Evolutionary conservation across 37 sponge, comb jelly and placozoan species (phyloP), one percentile per base, ranked within the genome.

Genomic region (Spongia lamella): DNA sequence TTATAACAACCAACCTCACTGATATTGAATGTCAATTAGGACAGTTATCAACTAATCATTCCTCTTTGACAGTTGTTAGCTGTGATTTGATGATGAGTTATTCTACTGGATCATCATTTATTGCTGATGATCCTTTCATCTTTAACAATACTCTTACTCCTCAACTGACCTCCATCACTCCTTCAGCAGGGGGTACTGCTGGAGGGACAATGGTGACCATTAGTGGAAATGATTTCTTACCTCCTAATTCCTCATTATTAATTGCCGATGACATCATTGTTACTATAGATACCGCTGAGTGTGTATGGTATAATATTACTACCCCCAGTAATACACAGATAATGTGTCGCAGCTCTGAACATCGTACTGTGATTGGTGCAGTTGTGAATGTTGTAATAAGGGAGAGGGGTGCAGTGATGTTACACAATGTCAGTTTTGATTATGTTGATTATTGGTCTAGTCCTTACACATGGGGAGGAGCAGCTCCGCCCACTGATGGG

Each of bases 391-490:
- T 95, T 7, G 53, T 70, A 49, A 72, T 91, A 1, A 29, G 54
- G 0, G 87, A 74, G 15, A 81, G 68, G 38, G 96, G 96, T 0
- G 40, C 21, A 53, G 84, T 90, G 21, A 1, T 71, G 3, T 21
- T 19, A 37, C 15, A 33, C 25, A 53, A 54, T 25, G 38, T 4
- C 2, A 14, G 30, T 7, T 95, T 54, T 49, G 56, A 79, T 59
- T 95, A 95, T 53, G 71, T 92, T 39, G 96, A 95, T 38, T 38
- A 66, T 15, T 95, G 92, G 96, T 85, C 86, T 35, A 88, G 89
- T 54, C 49, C 1, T 2, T 95, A 68, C 61, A 91, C 92, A n/a
- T 91, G 96, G 92, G 92, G 92, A 2, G 72, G 60, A 26, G 85
- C 75, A 20, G 51, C 36, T 0, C 77, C 61, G 7, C 93, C 91